Conservation (phyloP, 2,113 vertebrate genomes). For the Rafetus swinhoei region DNA sequence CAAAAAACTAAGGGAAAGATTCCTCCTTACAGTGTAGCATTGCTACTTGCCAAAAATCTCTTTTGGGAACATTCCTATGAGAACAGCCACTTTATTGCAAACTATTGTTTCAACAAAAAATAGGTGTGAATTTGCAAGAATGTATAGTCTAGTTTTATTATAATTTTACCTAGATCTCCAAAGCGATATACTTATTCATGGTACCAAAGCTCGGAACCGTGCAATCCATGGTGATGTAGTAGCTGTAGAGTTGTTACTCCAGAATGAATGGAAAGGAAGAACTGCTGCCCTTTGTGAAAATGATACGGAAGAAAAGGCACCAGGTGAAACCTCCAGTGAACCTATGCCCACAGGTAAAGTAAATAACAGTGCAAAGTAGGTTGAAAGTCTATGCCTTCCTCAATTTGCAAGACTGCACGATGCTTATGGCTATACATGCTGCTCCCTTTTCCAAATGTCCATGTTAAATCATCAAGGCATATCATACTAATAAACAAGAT, state of each 20-base stretch:
- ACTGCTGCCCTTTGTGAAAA: slow-evolving; percentile 85
- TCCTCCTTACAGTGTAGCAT: not conserved
- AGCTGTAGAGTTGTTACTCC: slow-evolving; percentile 87
- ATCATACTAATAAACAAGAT: not conserved
- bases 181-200: slow-evolving; percentile 86
- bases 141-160: not conserved
- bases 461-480: not conserved
- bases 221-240: slow-evolving; percentile 91
- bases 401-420: not conserved
- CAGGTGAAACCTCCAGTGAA: slow-evolving; percentile 79
- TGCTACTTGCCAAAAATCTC: not conserved
- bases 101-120: not conserved
- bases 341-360: slow-evolving; percentile 91
- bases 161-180: slow-evolving; percentile 78
- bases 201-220: slow-evolving; percentile 89
- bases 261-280: slow-evolving; percentile 89
- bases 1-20: rapidly evolving
- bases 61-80: not conserved
- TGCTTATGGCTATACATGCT: not conserved
- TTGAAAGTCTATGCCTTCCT: not conserved
- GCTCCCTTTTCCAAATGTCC: not conserved
- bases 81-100: not conserved
- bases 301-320: slow-evolving; percentile 82
- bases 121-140: not conserved
- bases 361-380: rapidly evolving